Evolutionary conservation across 2,888 invertebrate species (phyloP).

Genomic region (Tenthredo livida): DNA sequence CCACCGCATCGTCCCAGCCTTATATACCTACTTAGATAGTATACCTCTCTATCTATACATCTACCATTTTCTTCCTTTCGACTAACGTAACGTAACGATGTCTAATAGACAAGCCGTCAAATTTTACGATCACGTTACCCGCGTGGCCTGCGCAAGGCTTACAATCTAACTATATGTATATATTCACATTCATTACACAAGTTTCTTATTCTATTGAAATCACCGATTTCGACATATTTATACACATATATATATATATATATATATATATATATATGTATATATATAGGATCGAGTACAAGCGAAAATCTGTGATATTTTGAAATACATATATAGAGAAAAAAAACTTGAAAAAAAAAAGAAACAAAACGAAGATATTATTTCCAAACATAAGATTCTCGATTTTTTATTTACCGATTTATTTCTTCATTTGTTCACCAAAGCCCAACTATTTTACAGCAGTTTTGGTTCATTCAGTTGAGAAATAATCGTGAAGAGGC

Average conservation of each 20-base stretch:
- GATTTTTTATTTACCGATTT: background rate
- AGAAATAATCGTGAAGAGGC: conserved; percentile 19
- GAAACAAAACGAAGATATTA: background rate
- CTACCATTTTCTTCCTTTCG: conserved; percentile 42
- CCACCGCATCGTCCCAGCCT: background rate
- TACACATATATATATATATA: background rate
- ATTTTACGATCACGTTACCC: conserved; percentile 42
- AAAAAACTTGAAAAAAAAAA: background rate
- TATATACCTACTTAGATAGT: background rate
- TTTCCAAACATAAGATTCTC: background rate
- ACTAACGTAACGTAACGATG: conserved; percentile 43
- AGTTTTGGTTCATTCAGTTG: conserved; percentile 1
- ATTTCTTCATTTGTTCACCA: background rate
- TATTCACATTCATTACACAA: conserved; percentile 22
- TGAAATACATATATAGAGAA: background rate
- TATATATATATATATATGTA: too few relatives aligned
- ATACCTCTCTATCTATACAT: background rate
- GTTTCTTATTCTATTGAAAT: conserved; percentile 10
- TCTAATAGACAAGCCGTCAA: conserved; percentile 43
- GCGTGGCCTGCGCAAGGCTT: background rate
- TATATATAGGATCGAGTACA: background rate
- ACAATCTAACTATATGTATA: background rate
- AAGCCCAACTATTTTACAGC: background rate
- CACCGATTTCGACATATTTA: background rate
- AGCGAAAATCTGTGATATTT: background rate